Base-by-base conservation (phyloP, 2,113 vertebrate species). In the Catharus fuscescens region DNA sequence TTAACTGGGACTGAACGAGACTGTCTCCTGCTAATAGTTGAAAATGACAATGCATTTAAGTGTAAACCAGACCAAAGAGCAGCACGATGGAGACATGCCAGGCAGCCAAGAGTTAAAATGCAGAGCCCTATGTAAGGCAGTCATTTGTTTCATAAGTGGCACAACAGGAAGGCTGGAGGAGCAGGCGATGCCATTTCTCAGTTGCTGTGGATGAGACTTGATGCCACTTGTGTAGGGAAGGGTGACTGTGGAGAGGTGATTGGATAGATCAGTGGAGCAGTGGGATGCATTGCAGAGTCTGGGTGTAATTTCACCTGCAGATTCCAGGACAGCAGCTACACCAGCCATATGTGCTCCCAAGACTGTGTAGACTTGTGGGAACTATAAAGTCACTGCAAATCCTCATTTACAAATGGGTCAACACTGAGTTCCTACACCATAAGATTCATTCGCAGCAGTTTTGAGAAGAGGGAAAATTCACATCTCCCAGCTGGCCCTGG, bases 181-280 rank as follows among this genome's bases (percentile, higher is more conserved):
- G 29, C 3, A 1, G 16, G 9, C 0, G 0, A 6, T 62, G 57
- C 38, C 28, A 2, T 65, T 89, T 47, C 80, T 77, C 62, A 9
- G 0, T 8, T 50, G 62, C 45, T n/a, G 11, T 5, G 13, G 11
- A 36, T 2, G 3, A 87, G 12, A 18, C 38, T 52, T 45, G 61
- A 29, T 86, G 87, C 20, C 14, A 1, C 62, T 44, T 29, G 31
- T 42, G 25, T 5, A n/a, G 8, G 23, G 34, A 5, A 69, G 14
- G 12, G 50, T 2, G 25, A 36, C 45, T 80, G 31, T 0, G 0
- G 40, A 60, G 65, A 38, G 40, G 32, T 0, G 0, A 18, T 7
- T 1, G 4, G 64, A 19, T 9, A 14, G 66, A 64, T n/a, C 0
- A 0, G 56, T 59, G 40, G 23, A 69, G 76, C 76, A 32, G 45